phyloP scores from a whole-genome alignment of 2,113 vertebrate genomes.

The Suncus etruscus region DNA sequence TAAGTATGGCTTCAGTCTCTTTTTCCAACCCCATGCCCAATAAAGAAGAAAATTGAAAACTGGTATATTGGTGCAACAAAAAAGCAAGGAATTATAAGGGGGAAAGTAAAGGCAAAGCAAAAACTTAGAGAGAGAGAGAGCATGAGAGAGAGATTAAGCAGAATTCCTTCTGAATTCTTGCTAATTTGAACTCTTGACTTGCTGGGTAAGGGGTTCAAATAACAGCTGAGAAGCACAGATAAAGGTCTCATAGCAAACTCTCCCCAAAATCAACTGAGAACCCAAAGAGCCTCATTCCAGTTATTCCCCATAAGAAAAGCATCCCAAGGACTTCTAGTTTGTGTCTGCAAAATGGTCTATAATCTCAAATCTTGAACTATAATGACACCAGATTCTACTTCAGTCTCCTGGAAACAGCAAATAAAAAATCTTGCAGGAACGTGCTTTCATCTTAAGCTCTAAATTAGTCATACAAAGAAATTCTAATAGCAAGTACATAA shows the following conservation, averaged over 20 bases:
- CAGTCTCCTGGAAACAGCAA: background rate
- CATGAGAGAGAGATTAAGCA: too few relatives aligned
- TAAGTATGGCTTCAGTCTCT: too few relatives aligned
- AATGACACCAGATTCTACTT: background rate
- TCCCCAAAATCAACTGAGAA: background rate
- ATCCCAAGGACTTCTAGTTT: background rate
- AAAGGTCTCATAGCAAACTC: background rate
- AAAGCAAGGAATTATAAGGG: background rate
- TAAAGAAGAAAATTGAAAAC: too few relatives aligned
- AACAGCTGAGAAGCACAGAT: background rate
- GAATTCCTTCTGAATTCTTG: conserved; percentile 35
- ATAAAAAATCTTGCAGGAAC: background rate
- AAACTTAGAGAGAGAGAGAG: background rate
- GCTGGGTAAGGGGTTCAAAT: background rate
- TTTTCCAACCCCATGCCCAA: too few relatives aligned
- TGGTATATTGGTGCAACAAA: background rate
- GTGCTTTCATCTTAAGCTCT: background rate
- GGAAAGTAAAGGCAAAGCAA: background rate
- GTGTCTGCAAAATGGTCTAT: background rate
- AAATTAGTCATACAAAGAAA: background rate
- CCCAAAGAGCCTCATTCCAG: too few relatives aligned
- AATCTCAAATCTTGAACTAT: background rate
- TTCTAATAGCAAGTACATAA: background rate
- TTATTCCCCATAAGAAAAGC: background rate
- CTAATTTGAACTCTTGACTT: background rate